These are phyloP conservation scores for Proterorhinus semilunaris DNA, from an alignment of 2,113 vertebrate species.

Conservation along the genomic window DNA sequence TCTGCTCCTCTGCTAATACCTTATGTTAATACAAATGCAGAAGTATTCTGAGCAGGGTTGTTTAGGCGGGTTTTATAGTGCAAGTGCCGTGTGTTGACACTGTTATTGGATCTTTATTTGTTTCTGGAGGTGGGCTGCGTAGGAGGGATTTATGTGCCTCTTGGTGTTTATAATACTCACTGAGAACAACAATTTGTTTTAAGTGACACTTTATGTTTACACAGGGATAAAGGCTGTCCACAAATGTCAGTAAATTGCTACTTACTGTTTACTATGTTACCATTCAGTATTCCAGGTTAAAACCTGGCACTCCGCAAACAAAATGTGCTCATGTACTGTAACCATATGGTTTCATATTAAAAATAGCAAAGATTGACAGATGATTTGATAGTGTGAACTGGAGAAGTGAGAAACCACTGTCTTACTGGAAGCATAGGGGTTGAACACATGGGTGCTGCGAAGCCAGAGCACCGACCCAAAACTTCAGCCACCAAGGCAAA, in stretches of 20 bases:
- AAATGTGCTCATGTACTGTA: background rate
- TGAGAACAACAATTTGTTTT: constrained; percentile 10
- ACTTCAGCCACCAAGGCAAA: too few relatives aligned
- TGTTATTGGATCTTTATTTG: constrained; percentile 12
- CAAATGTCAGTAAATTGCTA: constrained; percentile 2
- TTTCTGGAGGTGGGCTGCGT: constrained; percentile 6
- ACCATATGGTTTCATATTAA: background rate
- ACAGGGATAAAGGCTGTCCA: constrained; percentile 2
- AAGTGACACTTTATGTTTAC: constrained; percentile 12
- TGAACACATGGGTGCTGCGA: too few relatives aligned
- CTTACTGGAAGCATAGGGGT: too few relatives aligned
- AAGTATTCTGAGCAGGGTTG: constrained; percentile 2
- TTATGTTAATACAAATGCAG: background rate
- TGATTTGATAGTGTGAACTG: too few relatives aligned
- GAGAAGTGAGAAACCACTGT: too few relatives aligned
- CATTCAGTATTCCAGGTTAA: background rate
- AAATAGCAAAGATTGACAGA: too few relatives aligned
- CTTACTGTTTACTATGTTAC: background rate
- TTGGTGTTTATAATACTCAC: constrained; percentile 10
- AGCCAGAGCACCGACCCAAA: too few relatives aligned
- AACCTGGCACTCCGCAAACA: background rate
- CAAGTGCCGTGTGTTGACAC: background rate
- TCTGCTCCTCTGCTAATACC: constrained; percentile 12
- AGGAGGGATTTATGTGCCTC: constrained; percentile 13
- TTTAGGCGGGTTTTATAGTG: background rate